These are phyloP conservation scores for Aleiodes alternator DNA, from an alignment of 2,888 invertebrate species.

Conservation along the genomic window DNA sequence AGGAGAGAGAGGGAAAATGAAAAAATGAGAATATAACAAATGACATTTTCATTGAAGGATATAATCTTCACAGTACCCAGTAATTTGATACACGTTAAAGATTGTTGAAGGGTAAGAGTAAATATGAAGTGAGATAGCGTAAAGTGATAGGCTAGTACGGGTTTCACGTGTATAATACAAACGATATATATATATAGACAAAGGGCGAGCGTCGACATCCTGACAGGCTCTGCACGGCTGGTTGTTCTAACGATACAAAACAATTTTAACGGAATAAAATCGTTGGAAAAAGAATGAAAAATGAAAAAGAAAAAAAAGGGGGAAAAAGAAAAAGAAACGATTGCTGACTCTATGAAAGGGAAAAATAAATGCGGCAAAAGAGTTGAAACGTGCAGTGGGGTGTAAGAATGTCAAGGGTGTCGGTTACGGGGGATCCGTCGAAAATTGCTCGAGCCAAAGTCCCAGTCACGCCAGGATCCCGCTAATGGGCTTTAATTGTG, in stretches of 20 bases:
- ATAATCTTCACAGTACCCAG: conserved; percentile 19
- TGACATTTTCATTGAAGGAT: conserved; percentile 32
- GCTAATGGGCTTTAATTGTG: conserved; percentile 72
- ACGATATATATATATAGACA: background rate
- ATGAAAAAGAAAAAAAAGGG: background rate
- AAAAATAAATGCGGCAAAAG: conserved; percentile 24
- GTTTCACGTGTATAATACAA: background rate
- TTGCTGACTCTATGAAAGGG: conserved; percentile 10
- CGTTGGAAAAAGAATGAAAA: background rate
- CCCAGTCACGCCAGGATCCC: conserved; percentile 64
- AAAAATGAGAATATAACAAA: conserved; percentile 11
- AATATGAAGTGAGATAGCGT: conserved; percentile 23
- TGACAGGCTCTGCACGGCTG: conserved; percentile 11
- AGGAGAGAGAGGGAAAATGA: no score
- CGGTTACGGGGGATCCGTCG: conserved; percentile 56
- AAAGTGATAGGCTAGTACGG: conserved; percentile 19
- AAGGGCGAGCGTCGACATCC: conserved; percentile 9
- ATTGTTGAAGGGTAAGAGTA: conserved; percentile 3
- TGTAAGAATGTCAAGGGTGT: conserved; percentile 71
- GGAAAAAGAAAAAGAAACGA: background rate
- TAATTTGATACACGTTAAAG: conserved; percentile 20
- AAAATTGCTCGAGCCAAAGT: conserved; percentile 59
- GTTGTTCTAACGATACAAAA: conserved; percentile 3
- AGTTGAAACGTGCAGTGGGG: conserved; percentile 33
- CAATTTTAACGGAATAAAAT: conserved; percentile 21